phyloP scores from a whole-genome alignment of 2,797 vertebrate species.

The Chiroxiphia lanceolata region DNA sequence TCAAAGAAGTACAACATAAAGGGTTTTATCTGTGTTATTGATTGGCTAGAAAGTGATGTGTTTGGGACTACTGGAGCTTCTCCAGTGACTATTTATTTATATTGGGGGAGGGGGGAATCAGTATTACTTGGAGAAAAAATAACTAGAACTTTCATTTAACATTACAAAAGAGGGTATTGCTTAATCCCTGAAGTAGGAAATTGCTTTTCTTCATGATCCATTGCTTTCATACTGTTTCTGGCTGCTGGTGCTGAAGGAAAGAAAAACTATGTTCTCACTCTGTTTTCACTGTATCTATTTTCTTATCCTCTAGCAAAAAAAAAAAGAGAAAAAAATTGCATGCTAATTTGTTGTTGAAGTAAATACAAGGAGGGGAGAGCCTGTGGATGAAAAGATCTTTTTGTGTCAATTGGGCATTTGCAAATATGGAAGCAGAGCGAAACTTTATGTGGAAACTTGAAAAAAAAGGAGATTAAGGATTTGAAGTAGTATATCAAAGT shows the following conservation, averaged over 20 bases:
- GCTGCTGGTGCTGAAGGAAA: conserved; percentile 58
- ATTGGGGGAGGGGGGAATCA: background rate
- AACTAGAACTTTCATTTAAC: conserved; percentile 75
- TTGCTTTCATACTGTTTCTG: conserved; percentile 73
- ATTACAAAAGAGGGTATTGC: conserved; percentile 74
- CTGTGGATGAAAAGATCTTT: conserved; percentile 34
- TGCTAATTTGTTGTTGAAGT: conserved; percentile 61
- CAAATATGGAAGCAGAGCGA: conserved; percentile 8
- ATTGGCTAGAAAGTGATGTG: conserved; percentile 55
- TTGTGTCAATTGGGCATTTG: conserved; percentile 38
- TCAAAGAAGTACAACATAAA: conserved; percentile 54
- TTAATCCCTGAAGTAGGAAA: conserved; percentile 81
- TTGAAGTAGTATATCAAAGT: conserved; percentile 40
- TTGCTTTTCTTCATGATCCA: conserved; percentile 80
- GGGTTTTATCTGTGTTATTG: conserved; percentile 60
- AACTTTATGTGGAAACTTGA: conserved; percentile 45
- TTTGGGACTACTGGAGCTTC: conserved; percentile 49
- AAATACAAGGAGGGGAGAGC: conserved; percentile 17
- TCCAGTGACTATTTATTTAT: conserved; percentile 72
- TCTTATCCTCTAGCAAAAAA: background rate
- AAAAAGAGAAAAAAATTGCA: background rate
- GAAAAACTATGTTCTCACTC: conserved; percentile 52
- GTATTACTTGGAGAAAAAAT: conserved; percentile 55
- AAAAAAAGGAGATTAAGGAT: conserved; percentile 50
- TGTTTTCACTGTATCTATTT: conserved; percentile 52